Evolutionary conservation across 2,888 invertebrate species (phyloP).

Genomic region (Apodemia hepburni): DNA sequence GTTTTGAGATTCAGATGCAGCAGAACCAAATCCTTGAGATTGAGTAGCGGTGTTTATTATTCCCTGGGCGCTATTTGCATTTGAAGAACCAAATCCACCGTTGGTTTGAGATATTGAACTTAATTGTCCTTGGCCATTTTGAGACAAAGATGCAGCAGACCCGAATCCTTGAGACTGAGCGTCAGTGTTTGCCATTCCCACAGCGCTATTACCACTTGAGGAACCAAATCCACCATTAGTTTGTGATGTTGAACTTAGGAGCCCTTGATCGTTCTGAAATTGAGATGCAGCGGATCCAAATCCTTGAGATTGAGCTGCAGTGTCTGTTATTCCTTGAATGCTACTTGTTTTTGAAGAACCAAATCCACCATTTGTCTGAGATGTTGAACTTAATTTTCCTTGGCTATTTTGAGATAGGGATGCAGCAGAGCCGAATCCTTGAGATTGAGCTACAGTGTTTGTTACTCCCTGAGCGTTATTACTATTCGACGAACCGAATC

Average conservation of each 20-base stretch:
- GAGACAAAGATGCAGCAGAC: conserved; percentile 48
- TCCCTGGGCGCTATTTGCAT: conserved; percentile 39
- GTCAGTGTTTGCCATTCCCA: conserved; percentile 45
- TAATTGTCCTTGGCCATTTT: conserved; percentile 39
- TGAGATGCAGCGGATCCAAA: conserved; percentile 46
- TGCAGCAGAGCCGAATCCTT: too few species aligned
- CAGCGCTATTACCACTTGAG: conserved; percentile 49
- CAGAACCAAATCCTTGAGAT: conserved; percentile 46
- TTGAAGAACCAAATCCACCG: conserved; percentile 43
- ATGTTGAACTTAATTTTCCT: not conserved
- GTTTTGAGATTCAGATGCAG: conserved; percentile 36
- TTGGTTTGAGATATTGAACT: conserved; percentile 40
- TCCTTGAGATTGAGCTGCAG: conserved; percentile 48
- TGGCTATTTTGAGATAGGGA: not conserved
- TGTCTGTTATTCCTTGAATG: conserved; percentile 43
- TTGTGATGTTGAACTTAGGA: not conserved
- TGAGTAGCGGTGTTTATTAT: conserved; percentile 44
- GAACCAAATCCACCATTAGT: conserved; percentile 23
- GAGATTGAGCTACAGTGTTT: too few species aligned
- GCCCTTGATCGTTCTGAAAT: not conserved
- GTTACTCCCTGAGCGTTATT: too few species aligned
- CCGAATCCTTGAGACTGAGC: conserved; percentile 46
- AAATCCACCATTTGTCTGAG: not conserved
- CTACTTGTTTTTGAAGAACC: conserved; percentile 49
- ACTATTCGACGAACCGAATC: too few species aligned